Evolutionary conservation across 2,888 invertebrate genomes (phyloP).

Genomic region (Hypercompe scribonia): DNA sequence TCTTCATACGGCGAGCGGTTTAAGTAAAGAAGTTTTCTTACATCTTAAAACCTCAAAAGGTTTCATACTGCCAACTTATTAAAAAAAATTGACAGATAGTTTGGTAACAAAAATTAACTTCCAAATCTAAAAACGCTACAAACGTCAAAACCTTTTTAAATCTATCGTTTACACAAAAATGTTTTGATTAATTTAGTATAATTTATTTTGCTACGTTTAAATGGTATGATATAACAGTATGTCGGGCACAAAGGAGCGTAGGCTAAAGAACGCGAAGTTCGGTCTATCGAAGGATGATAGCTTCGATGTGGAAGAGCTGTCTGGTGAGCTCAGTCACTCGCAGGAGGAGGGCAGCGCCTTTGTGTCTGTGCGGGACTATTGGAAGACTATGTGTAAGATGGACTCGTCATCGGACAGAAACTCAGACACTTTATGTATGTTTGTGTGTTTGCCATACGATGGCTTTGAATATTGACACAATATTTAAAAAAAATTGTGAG

Average conservation of each 20-base stretch:
- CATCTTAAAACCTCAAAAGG: background rate
- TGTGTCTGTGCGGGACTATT: constrained; percentile 72
- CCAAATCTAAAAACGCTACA: constrained; percentile 25
- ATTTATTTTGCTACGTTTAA: constrained; percentile 48
- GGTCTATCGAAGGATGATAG: constrained; percentile 76
- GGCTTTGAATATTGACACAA: no score
- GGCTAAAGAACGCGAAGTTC: constrained; percentile 73
- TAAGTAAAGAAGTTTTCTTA: background rate
- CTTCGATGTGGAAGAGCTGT: constrained; percentile 59
- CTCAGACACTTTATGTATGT: constrained; percentile 40
- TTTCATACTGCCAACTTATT: background rate
- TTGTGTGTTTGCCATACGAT: background rate
- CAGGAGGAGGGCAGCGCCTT: constrained; percentile 70
- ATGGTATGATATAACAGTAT: constrained; percentile 55
- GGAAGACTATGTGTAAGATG: constrained; percentile 67
- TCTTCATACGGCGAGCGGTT: background rate
- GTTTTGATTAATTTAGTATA: constrained; percentile 60
- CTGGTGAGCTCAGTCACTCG: constrained; percentile 50
- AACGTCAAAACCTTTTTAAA: constrained; percentile 41
- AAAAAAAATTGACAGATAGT: background rate
- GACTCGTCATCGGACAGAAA: constrained; percentile 47
- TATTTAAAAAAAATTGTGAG: no score
- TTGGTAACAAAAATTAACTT: constrained; percentile 13
- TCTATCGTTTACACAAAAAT: constrained; percentile 49
- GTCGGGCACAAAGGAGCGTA: constrained; percentile 65